Percentiles rank a stretch among this genome's conserved stretches.
Evolutionary conservation across 1,140 invertebrate species (phyloP).

Genomic region (Caenorhabditis latens): DNA sequence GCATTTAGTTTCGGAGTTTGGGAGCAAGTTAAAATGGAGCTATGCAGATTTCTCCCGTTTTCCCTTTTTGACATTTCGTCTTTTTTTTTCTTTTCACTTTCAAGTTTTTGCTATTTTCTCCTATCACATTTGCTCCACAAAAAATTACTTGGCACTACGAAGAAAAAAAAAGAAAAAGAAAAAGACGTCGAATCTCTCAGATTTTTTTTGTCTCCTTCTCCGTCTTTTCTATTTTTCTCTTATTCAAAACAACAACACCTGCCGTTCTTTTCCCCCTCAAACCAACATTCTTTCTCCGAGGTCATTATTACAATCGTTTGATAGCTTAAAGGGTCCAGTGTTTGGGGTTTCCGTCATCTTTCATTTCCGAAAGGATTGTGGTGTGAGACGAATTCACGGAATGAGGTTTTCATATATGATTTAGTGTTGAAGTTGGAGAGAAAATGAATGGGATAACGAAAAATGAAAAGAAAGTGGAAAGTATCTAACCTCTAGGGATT

Average conservation of each 20-base stretch:
- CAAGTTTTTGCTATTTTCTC: neutral
- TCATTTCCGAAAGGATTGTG: slow-evolving; percentile 19
- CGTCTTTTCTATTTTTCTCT: neutral
- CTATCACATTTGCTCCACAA: slow-evolving; percentile 21
- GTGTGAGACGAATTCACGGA: neutral
- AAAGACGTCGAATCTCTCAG: neutral
- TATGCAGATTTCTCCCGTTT: slow-evolving; percentile 29
- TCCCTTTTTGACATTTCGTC: slow-evolving; percentile 13
- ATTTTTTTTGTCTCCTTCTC: neutral
- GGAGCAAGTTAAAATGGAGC: slow-evolving; percentile 20
- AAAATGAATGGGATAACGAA: neutral
- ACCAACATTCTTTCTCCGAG: slow-evolving; percentile 2
- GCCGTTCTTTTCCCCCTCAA: neutral
- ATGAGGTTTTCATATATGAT: slow-evolving; percentile 38
- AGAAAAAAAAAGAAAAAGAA: neutral
- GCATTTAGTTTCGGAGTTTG: neutral
- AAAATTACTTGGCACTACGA: neutral
- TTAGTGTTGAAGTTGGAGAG: slow-evolving; percentile 12
- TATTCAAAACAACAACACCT: slow-evolving; percentile 35
- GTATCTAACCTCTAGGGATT: no score
- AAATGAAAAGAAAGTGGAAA: neutral
- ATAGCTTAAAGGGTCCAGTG: neutral
- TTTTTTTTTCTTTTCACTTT: neutral
- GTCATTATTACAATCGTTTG: slow-evolving; percentile 46
- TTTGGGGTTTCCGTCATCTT: slow-evolving; percentile 27